Evolutionary conservation across 2,888 invertebrate species (phyloP).

Genomic region (Dichetophora obliterata): DNA sequence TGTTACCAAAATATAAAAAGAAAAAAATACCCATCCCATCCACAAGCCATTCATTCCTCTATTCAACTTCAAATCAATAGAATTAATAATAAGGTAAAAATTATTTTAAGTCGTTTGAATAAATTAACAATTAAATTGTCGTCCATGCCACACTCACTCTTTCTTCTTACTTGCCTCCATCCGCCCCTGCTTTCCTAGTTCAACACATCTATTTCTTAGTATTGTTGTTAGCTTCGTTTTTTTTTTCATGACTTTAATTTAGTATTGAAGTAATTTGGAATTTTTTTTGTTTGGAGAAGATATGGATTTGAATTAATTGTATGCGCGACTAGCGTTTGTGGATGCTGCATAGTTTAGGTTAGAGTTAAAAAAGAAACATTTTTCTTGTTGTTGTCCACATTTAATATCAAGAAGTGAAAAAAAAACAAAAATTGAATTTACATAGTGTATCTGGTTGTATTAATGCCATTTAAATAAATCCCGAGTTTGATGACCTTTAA

Average conservation of each 20-base stretch:
- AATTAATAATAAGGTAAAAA: conserved; percentile 60
- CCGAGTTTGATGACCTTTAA: too few relatives aligned
- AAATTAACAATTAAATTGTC: conserved; percentile 62
- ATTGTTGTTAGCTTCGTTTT: background rate
- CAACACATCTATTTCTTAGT: background rate
- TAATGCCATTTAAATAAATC: too few relatives aligned
- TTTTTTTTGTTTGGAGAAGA: background rate
- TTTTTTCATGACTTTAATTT: background rate
- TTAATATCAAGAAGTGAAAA: too few relatives aligned
- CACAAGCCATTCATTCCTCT: conserved; percentile 23
- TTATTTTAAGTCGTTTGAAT: conserved; percentile 61
- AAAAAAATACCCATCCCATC: background rate
- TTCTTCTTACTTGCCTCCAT: background rate
- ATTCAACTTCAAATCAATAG: conserved; percentile 49
- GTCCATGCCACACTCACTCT: background rate
- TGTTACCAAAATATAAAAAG: background rate
- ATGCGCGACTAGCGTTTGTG: background rate
- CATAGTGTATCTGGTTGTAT: too few relatives aligned
- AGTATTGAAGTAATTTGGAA: background rate
- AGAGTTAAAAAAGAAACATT: too few relatives aligned
- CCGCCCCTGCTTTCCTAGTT: background rate
- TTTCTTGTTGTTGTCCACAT: too few relatives aligned
- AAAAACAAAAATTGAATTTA: too few relatives aligned
- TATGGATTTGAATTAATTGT: conserved; percentile 2
- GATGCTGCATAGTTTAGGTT: too few relatives aligned